Conservation (phyloP, 2,888 invertebrate species). For the Drosophila hamatofila region DNA sequence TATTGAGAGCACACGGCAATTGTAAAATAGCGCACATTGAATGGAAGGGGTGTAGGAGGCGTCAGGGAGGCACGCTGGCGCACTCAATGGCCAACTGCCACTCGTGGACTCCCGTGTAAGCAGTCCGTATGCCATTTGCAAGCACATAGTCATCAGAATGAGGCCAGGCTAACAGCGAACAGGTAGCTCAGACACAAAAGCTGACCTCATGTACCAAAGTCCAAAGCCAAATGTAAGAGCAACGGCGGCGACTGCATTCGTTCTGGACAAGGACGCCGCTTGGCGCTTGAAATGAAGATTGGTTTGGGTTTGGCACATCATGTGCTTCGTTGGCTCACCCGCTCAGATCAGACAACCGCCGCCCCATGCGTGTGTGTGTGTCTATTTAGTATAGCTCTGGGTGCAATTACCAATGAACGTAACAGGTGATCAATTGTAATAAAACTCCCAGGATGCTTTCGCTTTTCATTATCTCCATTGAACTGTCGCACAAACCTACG, state of each 20-base stretch:
- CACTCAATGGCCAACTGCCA: constrained; percentile 35
- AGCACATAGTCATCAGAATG: constrained; percentile 4
- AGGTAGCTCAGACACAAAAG: constrained; percentile 57
- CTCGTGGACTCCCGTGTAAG: constrained; percentile 16
- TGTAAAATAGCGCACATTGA: constrained; percentile 27
- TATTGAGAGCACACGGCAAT: constrained; percentile 51
- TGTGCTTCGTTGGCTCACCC: constrained; percentile 53
- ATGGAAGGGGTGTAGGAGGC: neutral
- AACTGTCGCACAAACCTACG: constrained; percentile 53
- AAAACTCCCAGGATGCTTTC: constrained; percentile 82
- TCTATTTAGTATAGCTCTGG: constrained; percentile 79
- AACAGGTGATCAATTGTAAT: constrained; percentile 84
- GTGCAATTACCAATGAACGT: constrained; percentile 82
- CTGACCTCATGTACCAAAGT: constrained; percentile 75
- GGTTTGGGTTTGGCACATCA: constrained; percentile 55
- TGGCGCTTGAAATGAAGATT: constrained; percentile 17
- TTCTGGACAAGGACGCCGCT: constrained; percentile 6
- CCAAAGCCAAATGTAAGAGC: constrained; percentile 51
- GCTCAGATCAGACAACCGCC: constrained; percentile 34
- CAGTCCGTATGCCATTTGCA: constrained; percentile 21
- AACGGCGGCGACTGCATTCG: constrained; percentile 28
- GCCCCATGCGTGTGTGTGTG: constrained; percentile 21
- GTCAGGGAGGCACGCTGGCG: constrained; percentile 12
- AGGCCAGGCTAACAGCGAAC: constrained; percentile 9
- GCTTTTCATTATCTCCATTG: constrained; percentile 80